Base-by-base conservation (phyloP, 2,888 invertebrate species). In the Torymus tubicola region DNA sequence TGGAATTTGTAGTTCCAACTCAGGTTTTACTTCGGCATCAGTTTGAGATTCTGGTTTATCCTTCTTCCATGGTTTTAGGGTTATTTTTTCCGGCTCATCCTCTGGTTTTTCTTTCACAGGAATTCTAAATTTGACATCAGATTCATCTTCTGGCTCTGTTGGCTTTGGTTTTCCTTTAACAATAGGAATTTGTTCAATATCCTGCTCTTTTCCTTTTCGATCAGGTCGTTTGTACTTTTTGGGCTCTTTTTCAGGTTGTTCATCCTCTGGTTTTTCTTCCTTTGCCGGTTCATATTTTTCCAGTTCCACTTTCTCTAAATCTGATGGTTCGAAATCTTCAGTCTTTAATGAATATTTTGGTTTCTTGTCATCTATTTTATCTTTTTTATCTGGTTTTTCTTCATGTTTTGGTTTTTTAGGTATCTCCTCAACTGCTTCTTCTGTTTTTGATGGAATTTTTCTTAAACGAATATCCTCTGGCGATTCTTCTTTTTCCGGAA, bases 91-190 rank as follows among this genome's bases (percentile, higher is more conserved):
- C 10, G n/a, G 2, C 12, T 67, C 18, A 18, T 50, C 67, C 14
- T 5, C 18, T 2, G 11, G 88, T 82, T 88, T 89, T 2, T 88
- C 85, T 14, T 85, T 82, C 18, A 82, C 79, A 12, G 90, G 90
- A 74, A 90, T 89, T 83, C 88, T 86, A 50, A 91, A 91, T 83
- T 91, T 92, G 12, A 91, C 86, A 80, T 91, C 92, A 2, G 91
- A 89, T 82, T 89, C 88, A 83, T 91, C 90, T 65, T 91, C 90
- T 60, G 91, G 91, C 83, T 91, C 91, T n/a, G 87, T 85, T 53
- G 90, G 89, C 83, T 91, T 90, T 0, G 91, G 90, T 83, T 87
- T 86, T 67, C 92, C 91, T 82, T 88, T 89, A 81, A 90, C 85
- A 64, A 91, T 64, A 3, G 88, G 87, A 81, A 90, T 84, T 85